Base-by-base conservation (phyloP, 2,888 invertebrate species). In the Drosophila histrio region DNA sequence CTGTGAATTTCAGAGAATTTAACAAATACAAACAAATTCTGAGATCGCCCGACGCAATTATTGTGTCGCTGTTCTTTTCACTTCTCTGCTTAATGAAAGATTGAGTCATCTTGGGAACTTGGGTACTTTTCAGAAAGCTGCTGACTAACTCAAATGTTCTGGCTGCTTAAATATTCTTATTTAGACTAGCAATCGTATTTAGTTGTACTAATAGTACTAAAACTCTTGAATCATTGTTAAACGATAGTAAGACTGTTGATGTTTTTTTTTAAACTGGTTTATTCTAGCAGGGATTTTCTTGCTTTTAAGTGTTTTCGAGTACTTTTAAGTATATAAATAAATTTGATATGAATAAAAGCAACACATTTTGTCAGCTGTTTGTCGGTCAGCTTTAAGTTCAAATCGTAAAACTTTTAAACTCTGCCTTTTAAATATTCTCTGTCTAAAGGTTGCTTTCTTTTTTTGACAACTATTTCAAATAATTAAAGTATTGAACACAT, bases 51-150 rank as follows among this genome's bases (percentile, higher is more conserved):
- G 21, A 30, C 53, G 43, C 47, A 62, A 63, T 54, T 47, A 36
- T 50, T 46, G 4, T 28, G 21, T 38, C 32, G 28, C 15, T 30
- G 13, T 15, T 11, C 43, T 44, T 30, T 13, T 15, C 19, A 49
- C 30, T 58, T 22, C 28, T 54, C 21, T n/a, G n/a, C n/a, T 19
- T 34, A 9, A n/a, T 9, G 15, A 49, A 46, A 28, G 11, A 52
- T 39, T 75, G 71, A 72, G 30, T 71, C 70, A 68, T 56, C 47
- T 49, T 24, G 49, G 19, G 34, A 9, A 9, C 11, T 30, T 41
- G 50, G 50, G 30, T 34, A 34, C n/a, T 44, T 39, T 49, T 11
- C 50, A 21, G 2, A 19, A 13, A 22, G 41, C 28, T 74, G 41
- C 28, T 74, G 60, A 68, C 75, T 68, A 70, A 53, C 24, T 1